Evolutionary conservation across 2,888 invertebrate species (phyloP).

Genomic region (Eupeodes latifasciatus): DNA sequence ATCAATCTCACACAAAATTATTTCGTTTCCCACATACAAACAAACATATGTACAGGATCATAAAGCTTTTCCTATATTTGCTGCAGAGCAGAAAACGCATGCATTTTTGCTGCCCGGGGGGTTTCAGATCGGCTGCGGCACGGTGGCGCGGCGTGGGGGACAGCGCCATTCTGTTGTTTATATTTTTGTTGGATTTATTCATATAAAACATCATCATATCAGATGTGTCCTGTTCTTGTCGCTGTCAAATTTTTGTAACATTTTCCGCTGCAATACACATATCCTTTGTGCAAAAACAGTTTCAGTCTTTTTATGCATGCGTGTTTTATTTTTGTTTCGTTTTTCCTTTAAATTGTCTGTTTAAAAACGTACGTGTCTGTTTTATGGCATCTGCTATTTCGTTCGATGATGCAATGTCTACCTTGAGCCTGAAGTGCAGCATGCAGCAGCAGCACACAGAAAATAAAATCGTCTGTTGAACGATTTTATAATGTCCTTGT

Average conservation of each 20-base stretch:
- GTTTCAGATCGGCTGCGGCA: background rate
- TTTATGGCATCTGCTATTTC: constrained; percentile 42
- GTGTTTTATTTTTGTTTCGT: background rate
- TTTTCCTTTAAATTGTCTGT: constrained; percentile 48
- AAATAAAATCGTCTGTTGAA: constrained; percentile 35
- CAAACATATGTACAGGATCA: background rate
- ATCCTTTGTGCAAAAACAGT: constrained; percentile 46
- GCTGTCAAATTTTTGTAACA: constrained; percentile 69
- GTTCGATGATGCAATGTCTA: constrained; percentile 44
- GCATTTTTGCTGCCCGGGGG: constrained; percentile 45
- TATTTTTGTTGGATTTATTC: constrained; percentile 66
- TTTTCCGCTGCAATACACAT: constrained; percentile 42
- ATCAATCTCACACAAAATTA: constrained; percentile 65
- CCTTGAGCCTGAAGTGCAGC: constrained; percentile 27
- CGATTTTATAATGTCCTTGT: constrained; percentile 39
- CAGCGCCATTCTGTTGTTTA: constrained; percentile 36
- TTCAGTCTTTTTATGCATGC: background rate
- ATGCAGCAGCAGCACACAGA: background rate
- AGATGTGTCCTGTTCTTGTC: constrained; percentile 54
- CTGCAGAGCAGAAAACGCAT: background rate
- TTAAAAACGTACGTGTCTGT: constrained; percentile 35
- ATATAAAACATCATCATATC: constrained; percentile 75
- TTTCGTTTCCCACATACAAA: constrained; percentile 5
- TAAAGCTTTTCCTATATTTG: no score
- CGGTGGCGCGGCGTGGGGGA: background rate